A percentile compares a stretch with the other conserved stretches of the same genome.
phyloP scores from a whole-genome alignment of 2,888 invertebrate species.

The Dendrolimus pini region DNA sequence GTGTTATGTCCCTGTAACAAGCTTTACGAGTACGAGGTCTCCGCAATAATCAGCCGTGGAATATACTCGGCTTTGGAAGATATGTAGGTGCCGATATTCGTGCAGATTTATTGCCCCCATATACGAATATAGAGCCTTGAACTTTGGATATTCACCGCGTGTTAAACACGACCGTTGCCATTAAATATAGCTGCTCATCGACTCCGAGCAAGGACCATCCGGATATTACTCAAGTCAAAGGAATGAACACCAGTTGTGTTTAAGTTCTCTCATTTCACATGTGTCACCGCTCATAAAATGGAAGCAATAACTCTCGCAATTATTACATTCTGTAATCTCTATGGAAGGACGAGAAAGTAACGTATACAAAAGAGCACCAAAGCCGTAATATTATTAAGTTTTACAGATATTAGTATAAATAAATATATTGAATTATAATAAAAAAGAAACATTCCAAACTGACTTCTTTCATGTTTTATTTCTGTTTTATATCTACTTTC shows the following conservation, averaged over 20 bases:
- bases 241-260: constrained; percentile 36
- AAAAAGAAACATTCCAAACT: too few relatives aligned
- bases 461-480: too few relatives aligned
- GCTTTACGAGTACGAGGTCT: constrained; percentile 7
- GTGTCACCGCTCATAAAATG: constrained; percentile 22
- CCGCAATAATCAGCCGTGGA: not conserved
- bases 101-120: not conserved
- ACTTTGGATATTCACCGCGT: not conserved
- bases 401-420: too few relatives aligned
- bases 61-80: not conserved
- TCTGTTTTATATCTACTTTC: too few relatives aligned
- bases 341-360: not conserved
- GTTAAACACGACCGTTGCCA: constrained; percentile 18
- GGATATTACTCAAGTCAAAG: constrained; percentile 37
- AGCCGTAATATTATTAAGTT: too few relatives aligned
- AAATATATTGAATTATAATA: too few relatives aligned
- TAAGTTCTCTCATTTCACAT: constrained; percentile 26
- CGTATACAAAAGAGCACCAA: too few relatives aligned
- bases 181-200: constrained; percentile 29
- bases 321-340: constrained; percentile 12
- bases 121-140: not conserved
- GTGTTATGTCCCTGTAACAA: constrained; percentile 24
- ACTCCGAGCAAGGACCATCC: constrained; percentile 27
- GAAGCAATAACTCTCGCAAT: constrained; percentile 24
- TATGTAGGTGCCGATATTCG: not conserved